A percentile compares a stretch with the other conserved stretches of the same genome.
Evolutionary conservation across 1,140 invertebrate species (phyloP).

Genomic region (Calosoma granatense): DNA sequence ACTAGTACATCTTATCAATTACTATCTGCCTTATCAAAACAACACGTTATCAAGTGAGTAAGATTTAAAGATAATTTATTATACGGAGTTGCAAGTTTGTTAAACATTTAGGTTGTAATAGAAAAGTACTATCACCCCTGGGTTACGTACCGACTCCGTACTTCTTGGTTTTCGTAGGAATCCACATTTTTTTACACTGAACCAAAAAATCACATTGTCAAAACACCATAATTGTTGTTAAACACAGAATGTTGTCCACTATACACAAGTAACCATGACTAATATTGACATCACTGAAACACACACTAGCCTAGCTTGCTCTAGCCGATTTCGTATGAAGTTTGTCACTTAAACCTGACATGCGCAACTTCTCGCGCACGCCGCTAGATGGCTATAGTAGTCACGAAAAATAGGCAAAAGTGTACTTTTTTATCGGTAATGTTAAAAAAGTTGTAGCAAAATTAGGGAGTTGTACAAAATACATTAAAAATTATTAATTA

Average conservation of each 20-base stretch:
- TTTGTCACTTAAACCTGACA: background rate
- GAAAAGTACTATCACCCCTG: background rate
- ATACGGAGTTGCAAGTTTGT: no score
- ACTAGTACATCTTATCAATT: no score
- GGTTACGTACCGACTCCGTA: constrained; percentile 51
- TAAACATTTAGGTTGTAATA: background rate
- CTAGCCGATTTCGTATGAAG: background rate
- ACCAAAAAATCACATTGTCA: constrained; percentile 26
- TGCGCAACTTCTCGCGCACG: background rate
- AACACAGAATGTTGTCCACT: constrained; percentile 21
- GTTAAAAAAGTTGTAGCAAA: no score
- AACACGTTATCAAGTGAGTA: no score
- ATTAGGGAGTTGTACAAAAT: no score
- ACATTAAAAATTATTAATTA: no score
- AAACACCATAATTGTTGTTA: constrained; percentile 17
- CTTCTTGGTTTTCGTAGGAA: constrained; percentile 49
- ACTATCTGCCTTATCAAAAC: no score
- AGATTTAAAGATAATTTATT: no score
- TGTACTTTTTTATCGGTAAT: no score
- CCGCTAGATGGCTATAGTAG: background rate
- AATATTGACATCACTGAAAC: no score
- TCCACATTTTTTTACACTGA: constrained; percentile 41
- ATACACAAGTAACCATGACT: background rate
- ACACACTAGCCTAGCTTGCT: background rate
- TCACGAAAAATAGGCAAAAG: background rate